phyloP scores from a whole-genome alignment of 1,140 invertebrate genomes.

The Trichogramma pretiosum region DNA sequence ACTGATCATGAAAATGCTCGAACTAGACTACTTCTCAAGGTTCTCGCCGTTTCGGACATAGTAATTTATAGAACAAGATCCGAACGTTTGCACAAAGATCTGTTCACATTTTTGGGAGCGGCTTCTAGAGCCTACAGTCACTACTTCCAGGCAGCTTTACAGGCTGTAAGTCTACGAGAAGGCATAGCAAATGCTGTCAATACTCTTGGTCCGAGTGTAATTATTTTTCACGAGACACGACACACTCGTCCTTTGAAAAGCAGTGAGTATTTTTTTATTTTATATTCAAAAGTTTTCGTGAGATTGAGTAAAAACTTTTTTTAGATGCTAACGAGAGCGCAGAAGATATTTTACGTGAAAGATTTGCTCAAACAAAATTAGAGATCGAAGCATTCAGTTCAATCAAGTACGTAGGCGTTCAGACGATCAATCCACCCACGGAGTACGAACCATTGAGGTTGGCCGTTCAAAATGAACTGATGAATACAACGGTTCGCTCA shows the following conservation, averaged over 20 bases:
- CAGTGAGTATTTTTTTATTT: conserved; percentile 27
- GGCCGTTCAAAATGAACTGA: conserved; percentile 49
- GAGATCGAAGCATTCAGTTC: conserved; percentile 66
- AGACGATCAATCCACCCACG: conserved; percentile 46
- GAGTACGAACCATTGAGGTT: conserved; percentile 45
- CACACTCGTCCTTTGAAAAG: conserved; percentile 56
- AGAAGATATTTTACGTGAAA: conserved; percentile 56
- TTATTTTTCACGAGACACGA: conserved; percentile 75
- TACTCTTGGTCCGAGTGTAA: conserved; percentile 62
- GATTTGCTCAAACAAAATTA: conserved; percentile 55
- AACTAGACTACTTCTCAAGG: conserved; percentile 61
- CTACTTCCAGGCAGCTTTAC: conserved; percentile 62
- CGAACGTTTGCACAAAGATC: conserved; percentile 67
- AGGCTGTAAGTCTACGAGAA: conserved; percentile 47
- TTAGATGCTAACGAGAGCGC: conserved; percentile 51
- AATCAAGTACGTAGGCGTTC: conserved; percentile 61
- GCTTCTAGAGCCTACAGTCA: conserved; percentile 67
- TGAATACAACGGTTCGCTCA: conserved; percentile 61
- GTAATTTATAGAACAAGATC: conserved; percentile 72
- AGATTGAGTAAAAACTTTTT: too few species aligned
- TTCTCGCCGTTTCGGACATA: conserved; percentile 72
- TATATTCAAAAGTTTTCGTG: background rate
- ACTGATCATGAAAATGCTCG: conserved; percentile 61
- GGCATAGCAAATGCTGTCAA: conserved; percentile 44
- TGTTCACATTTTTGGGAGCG: conserved; percentile 71